Percentiles rank a stretch among this genome's conserved stretches.
Conservation (phyloP, 2,888 invertebrate species). For the Heliconius ethilla region DNA sequence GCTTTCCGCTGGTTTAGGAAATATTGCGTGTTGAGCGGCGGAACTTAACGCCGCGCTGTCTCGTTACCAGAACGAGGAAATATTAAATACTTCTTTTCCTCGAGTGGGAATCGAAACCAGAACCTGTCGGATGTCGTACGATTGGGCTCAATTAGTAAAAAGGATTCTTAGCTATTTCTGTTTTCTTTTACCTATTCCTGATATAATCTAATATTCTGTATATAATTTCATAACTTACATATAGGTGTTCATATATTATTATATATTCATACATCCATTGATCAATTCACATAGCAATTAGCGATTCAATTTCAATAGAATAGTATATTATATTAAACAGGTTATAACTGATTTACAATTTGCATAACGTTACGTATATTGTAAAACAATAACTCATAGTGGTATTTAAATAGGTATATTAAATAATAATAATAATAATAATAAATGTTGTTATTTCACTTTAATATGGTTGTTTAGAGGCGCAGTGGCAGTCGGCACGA, state of each 20-base stretch:
- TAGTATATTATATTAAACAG: constrained; percentile 7
- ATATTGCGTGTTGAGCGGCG: too few species aligned
- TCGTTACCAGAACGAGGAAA: not conserved
- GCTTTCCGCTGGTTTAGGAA: not conserved
- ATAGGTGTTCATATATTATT: not conserved
- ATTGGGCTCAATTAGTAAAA: too few species aligned
- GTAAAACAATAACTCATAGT: constrained; percentile 1
- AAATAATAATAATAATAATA: not conserved
- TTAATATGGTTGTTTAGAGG: too few species aligned
- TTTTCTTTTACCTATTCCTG: not conserved
- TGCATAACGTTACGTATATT: constrained; percentile 9
- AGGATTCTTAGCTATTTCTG: too few species aligned
- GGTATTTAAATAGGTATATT: not conserved
- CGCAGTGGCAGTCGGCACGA: too few species aligned
- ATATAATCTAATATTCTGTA: not conserved
- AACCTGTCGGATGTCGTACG: too few species aligned
- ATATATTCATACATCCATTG: constrained; percentile 9
- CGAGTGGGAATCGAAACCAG: too few species aligned
- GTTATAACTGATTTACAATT: constrained; percentile 19
- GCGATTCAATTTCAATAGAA: constrained; percentile 17
- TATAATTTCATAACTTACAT: not conserved
- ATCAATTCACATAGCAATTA: constrained; percentile 17
- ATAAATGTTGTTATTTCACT: too few species aligned
- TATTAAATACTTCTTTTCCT: too few species aligned
- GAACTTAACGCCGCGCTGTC: not conserved